These are phyloP conservation scores for Serranus cabrilla DNA, from an alignment of 2,797 vertebrate species.

Conservation along the genomic window DNA sequence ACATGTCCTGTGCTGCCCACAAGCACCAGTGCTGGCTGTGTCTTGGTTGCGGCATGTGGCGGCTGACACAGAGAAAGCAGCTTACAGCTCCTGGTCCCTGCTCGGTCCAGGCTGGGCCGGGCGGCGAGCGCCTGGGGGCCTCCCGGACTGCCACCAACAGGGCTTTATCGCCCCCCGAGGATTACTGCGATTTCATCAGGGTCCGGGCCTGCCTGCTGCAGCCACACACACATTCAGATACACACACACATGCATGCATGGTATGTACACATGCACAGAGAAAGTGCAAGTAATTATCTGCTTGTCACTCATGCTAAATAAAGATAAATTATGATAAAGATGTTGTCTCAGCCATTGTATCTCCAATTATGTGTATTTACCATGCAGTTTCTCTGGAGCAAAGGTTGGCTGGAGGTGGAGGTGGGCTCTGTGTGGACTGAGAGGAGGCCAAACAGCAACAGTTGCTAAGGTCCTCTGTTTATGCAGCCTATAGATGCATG, in stretches of 20 bases:
- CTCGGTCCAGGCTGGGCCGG: constrained; percentile 65
- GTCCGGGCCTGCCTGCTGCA: constrained; percentile 32
- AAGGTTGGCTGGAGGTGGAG: constrained; percentile 39
- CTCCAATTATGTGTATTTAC: constrained; percentile 1
- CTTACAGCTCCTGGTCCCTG: constrained; percentile 78
- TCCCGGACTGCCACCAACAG: constrained; percentile 76
- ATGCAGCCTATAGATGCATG: constrained; percentile 19
- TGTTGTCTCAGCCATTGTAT: background rate
- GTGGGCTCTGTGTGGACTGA: constrained; percentile 50
- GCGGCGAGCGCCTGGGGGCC: constrained; percentile 69
- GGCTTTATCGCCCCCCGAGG: constrained; percentile 72
- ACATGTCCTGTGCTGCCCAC: constrained; percentile 17
- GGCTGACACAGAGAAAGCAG: constrained; percentile 87
- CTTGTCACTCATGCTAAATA: background rate
- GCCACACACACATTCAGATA: constrained; percentile 36
- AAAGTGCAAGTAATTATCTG: constrained; percentile 16
- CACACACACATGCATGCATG: constrained; percentile 2
- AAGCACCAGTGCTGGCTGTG: constrained; percentile 67
- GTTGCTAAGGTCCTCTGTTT: constrained; percentile 66
- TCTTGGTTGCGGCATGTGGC: constrained; percentile 74
- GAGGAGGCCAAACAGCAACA: constrained; percentile 75
- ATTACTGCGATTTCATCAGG: constrained; percentile 79
- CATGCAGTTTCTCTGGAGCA: constrained; percentile 33
- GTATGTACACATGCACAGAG: constrained; percentile 43
- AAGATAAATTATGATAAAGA: background rate